Conservation (phyloP, 37 sponge, comb jelly and placozoan genomes). For the Beroe ovata region DNA sequence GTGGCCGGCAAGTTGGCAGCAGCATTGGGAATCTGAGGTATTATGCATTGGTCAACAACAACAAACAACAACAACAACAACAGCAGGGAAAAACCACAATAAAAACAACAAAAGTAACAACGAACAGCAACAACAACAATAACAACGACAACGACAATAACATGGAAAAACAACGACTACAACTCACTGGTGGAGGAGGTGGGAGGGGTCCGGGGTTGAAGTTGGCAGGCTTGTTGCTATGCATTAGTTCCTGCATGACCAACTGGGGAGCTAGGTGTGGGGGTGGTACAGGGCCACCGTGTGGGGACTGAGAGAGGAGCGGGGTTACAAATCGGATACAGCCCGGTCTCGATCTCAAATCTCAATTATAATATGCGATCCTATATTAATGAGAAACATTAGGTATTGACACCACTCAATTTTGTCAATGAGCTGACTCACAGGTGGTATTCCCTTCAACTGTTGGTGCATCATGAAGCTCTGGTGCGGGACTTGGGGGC, state of each 20-base stretch:
- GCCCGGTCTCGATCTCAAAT: no score
- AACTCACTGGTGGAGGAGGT: slow-evolving; percentile 4
- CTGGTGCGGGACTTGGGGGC: not conserved
- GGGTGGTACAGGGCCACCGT: slow-evolving; percentile 12
- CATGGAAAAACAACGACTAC: no score
- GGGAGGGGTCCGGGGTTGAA: slow-evolving; percentile 20
- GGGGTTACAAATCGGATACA: not conserved
- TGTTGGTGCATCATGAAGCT: slow-evolving; percentile 63
- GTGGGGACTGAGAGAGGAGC: not conserved
- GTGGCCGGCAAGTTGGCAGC: not conserved
- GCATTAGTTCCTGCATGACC: slow-evolving; percentile 61
- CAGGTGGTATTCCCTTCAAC: slow-evolving; percentile 38
- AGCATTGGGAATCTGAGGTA: not conserved
- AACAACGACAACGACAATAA: no score
- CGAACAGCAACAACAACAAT: no score
- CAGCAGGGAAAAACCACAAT: no score
- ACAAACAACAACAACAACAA: no score
- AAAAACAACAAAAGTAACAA: no score
- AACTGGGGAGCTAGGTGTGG: slow-evolving; percentile 4
- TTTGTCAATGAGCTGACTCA: no score
- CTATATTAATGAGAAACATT: no score
- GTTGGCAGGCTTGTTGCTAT: slow-evolving; percentile 58
- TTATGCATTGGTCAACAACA: no score
- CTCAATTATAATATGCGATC: no score
- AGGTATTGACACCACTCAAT: no score